Conservation (phyloP, 2,113 vertebrate genomes). For the Periophthalmodon schlosseri region DNA sequence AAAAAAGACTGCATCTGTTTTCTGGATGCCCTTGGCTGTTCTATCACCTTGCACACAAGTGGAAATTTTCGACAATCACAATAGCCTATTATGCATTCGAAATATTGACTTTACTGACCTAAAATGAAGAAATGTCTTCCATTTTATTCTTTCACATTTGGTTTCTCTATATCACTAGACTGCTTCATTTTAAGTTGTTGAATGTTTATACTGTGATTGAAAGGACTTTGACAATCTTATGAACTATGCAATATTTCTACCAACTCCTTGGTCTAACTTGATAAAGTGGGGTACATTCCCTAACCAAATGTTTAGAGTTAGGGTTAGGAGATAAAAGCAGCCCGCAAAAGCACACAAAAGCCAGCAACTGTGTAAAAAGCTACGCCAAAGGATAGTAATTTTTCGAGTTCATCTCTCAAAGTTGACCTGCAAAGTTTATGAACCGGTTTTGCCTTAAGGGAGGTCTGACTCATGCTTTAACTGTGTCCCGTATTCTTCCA, state of each 20-base stretch:
- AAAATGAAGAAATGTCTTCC: slow-evolving; percentile 72
- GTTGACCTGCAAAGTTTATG: slow-evolving; percentile 21
- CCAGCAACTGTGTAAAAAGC: slow-evolving; percentile 24
- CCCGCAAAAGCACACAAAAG: slow-evolving; percentile 40
- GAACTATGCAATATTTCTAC: slow-evolving; percentile 73
- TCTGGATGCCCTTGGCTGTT: slow-evolving; percentile 12
- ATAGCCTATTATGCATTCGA: slow-evolving; percentile 27
- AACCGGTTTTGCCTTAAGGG: slow-evolving; percentile 30
- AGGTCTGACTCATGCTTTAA: slow-evolving; percentile 45
- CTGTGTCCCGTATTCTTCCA: slow-evolving; percentile 44
- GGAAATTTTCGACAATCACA: slow-evolving; percentile 73
- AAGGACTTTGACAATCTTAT: slow-evolving; percentile 77
- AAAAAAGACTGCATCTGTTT: neutral
- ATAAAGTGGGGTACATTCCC: slow-evolving; percentile 55
- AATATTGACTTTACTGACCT: slow-evolving; percentile 36
- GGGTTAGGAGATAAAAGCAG: slow-evolving; percentile 26
- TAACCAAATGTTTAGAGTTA: slow-evolving; percentile 27
- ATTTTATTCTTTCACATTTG: slow-evolving; percentile 59
- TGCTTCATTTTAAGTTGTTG: slow-evolving; percentile 48
- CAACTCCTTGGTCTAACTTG: slow-evolving; percentile 51
- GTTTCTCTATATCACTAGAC: slow-evolving; percentile 41
- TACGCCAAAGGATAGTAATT: slow-evolving; percentile 33
- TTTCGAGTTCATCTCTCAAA: slow-evolving; percentile 24
- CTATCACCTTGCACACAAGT: slow-evolving; percentile 25
- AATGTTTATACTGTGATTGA: slow-evolving; percentile 73